Conservation (phyloP, 2,888 invertebrate genomes). For the Hydraecia micacea region DNA sequence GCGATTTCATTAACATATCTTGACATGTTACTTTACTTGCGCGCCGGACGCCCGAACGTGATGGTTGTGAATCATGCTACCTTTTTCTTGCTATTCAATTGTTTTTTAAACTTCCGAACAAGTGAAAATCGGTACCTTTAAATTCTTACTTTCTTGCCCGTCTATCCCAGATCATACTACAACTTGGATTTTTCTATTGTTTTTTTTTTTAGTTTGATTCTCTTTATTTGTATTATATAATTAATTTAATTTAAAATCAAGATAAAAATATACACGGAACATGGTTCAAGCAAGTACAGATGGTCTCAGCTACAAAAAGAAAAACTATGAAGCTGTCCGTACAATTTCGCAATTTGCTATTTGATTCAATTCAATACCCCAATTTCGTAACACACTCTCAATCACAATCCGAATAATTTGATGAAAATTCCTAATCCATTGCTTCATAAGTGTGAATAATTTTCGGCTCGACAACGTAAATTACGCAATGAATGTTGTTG, state of each 20-base stretch:
- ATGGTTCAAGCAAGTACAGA: neutral
- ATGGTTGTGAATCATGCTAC: constrained; percentile 14
- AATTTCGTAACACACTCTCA: neutral
- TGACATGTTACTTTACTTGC: constrained; percentile 49
- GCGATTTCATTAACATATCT: constrained; percentile 71
- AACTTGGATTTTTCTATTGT: neutral
- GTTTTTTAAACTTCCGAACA: neutral
- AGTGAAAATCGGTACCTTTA: neutral
- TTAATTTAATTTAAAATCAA: neutral
- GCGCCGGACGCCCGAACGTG: constrained; percentile 24
- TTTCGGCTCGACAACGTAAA: neutral
- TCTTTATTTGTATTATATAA: neutral
- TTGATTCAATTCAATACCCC: neutral
- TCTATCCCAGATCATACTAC: neutral
- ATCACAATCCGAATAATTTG: neutral
- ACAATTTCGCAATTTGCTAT: neutral
- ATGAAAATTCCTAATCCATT: neutral
- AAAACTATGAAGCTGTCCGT: too few species aligned
- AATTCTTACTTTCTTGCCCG: neutral
- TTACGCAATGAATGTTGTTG: neutral
- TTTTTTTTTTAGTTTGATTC: neutral
- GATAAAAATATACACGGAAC: neutral
- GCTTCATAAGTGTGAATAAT: neutral
- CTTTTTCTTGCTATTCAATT: neutral
- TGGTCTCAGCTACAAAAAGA: neutral